Evolutionary conservation across 2,113 vertebrate species (phyloP), one percentile per base, ranked within the genome.

Genomic region (Pleuronectes platessa): DNA sequence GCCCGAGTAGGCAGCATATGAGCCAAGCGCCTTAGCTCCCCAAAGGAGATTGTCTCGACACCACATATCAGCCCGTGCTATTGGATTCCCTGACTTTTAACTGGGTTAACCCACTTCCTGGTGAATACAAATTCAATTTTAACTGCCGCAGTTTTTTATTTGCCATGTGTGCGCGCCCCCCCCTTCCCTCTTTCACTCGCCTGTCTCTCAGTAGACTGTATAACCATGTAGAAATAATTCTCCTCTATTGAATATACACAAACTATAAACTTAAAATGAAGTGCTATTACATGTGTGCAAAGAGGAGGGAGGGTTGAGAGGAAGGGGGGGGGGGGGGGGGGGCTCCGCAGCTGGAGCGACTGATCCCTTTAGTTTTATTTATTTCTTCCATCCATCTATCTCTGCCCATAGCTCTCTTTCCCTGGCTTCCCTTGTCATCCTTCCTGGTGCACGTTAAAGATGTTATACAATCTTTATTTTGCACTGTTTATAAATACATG

Each of bases 51-150:
- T 86, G 90, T 92, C 93, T 87, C 83, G 81, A 92, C 91, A 91
- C 83, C 85, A 88, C 90, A 86, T 90, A 93, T 93, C 92, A 88
- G 90, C 86, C 86, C 61, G 65, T 86, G 91, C 94, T 93, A 94
- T 94, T 94, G 93, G 91, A 94, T 94, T 93, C 92, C 91, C 85
- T 89, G 91, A 94, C 90, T 94, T 94, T 94, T 94, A 95, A 94
- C 92, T 94, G 91, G 91, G 92, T 94, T 94, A 94, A 93, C 91
- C 92, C 92, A 94, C 93, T 94, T 94, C 92, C 92, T 89, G 91
- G 91, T 94, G 93, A 95, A 95, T 94, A 94, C 92, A 94, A 95
- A 95, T 94, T 94, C 93, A 95, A 94, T 94, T 94, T 94, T 89
- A 93, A 92, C 93, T 90, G 90, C 90, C 76, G 76, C 90, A 92